Conservation (phyloP, 2,113 vertebrate genomes). For the Microcebus griseorufus region DNA sequence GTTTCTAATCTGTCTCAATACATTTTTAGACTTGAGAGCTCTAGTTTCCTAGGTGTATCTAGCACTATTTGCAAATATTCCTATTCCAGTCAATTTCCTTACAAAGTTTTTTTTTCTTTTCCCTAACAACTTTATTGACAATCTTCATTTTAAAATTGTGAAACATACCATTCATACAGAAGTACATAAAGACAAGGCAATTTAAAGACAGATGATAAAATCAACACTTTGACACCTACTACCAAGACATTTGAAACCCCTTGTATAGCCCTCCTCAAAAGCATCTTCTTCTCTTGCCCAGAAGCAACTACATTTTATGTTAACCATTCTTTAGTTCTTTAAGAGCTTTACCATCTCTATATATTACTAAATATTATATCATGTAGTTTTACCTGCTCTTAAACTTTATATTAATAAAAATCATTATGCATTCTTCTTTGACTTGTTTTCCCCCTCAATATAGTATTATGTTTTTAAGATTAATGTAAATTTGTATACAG, state of each 20-base stretch:
- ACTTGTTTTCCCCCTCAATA: not conserved
- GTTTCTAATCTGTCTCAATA: not conserved
- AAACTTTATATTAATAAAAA: not conserved
- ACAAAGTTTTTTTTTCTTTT: not conserved
- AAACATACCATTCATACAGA: not conserved
- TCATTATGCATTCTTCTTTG: not conserved
- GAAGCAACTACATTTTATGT: not conserved
- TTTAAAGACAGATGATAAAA: not conserved
- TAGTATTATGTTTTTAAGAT: not conserved
- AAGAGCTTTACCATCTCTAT: not conserved
- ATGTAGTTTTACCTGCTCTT: not conserved
- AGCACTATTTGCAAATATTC: not conserved
- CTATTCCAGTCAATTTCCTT: not conserved
- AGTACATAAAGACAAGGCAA: not conserved
- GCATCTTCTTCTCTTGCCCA: not conserved
- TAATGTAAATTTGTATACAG: not conserved
- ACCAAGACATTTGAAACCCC: not conserved
- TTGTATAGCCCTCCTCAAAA: not conserved
- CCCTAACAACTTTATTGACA: not conserved
- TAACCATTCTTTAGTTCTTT: not conserved
- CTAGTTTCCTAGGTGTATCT: not conserved
- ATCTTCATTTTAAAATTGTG: conserved; percentile 38
- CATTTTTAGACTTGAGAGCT: not conserved
- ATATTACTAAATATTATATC: not conserved
- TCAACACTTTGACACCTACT: not conserved